A percentile compares a stretch with the other conserved stretches of the same genome.
Conservation (phyloP, 2,797 vertebrate species). For the Alectoris magna region DNA sequence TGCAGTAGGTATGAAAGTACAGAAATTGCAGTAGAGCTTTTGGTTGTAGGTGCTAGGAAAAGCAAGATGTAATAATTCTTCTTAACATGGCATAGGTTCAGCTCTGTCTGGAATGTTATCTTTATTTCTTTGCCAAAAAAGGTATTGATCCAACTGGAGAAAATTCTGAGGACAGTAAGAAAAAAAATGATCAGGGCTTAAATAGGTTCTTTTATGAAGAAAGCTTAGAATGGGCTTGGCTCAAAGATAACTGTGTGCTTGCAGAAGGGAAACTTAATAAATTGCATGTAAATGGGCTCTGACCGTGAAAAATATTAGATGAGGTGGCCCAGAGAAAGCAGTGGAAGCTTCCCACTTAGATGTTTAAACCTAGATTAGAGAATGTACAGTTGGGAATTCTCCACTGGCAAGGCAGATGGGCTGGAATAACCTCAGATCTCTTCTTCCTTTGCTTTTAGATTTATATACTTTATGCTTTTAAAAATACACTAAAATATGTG, state of each 20-base stretch:
- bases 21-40: not conserved
- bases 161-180: not conserved
- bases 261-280: not conserved
- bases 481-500: not conserved
- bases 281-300: not conserved
- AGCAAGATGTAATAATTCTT: not conserved
- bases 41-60: not conserved
- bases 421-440: not conserved
- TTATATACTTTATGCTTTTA: not conserved
- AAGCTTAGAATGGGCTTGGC: not conserved
- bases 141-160: not conserved
- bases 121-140: slow-evolving; percentile 13
- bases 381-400: not conserved
- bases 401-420: not conserved
- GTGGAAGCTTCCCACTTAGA: not conserved
- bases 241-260: not conserved
- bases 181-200: not conserved
- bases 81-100: not conserved
- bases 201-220: not conserved
- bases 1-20: not conserved
- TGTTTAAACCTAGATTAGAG: not conserved
- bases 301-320: not conserved
- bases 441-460: not conserved
- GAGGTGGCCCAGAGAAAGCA: not conserved
- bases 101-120: not conserved